phyloP scores from a whole-genome alignment of 2,888 invertebrate genomes.

The Amphiduros pacificus region DNA sequence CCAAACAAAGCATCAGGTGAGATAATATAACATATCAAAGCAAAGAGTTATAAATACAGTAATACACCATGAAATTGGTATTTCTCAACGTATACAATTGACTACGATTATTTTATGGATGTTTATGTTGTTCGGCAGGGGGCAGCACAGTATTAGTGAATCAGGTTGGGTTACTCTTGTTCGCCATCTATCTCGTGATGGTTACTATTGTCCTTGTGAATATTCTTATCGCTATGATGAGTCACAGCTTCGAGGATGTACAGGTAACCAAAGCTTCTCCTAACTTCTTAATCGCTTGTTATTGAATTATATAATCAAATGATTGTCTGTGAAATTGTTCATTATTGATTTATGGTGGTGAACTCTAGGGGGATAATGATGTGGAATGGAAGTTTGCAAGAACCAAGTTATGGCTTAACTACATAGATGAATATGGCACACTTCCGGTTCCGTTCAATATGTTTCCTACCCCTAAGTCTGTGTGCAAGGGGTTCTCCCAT shows the following conservation, averaged over 20 bases:
- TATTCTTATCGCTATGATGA: constrained; percentile 35
- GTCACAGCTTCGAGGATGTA: constrained; percentile 31
- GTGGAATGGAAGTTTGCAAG: constrained; percentile 25
- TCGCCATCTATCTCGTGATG: constrained; percentile 30
- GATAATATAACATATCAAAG: too few species aligned
- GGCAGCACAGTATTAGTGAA: constrained; percentile 27
- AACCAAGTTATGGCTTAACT: constrained; percentile 23
- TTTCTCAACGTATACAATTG: too few species aligned
- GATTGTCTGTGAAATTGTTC: too few species aligned
- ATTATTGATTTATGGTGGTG: not conserved
- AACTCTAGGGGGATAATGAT: constrained; percentile 19
- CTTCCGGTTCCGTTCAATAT: constrained; percentile 24
- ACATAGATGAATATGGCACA: constrained; percentile 23
- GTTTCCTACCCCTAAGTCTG: constrained; percentile 18
- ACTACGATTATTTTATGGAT: too few species aligned
- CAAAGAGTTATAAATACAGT: too few species aligned
- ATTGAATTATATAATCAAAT: too few species aligned
- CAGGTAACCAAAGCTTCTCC: constrained; percentile 18
- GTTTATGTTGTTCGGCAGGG: too few species aligned
- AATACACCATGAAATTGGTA: too few species aligned
- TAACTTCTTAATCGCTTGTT: too few species aligned
- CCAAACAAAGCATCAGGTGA: too few species aligned
- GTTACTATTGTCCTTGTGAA: constrained; percentile 32
- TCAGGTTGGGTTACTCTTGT: constrained; percentile 27
- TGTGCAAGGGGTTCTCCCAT: not conserved